These are phyloP conservation scores for Eutrigla gurnardus DNA, from an alignment of 2,797 vertebrate species.

Conservation along the genomic window DNA sequence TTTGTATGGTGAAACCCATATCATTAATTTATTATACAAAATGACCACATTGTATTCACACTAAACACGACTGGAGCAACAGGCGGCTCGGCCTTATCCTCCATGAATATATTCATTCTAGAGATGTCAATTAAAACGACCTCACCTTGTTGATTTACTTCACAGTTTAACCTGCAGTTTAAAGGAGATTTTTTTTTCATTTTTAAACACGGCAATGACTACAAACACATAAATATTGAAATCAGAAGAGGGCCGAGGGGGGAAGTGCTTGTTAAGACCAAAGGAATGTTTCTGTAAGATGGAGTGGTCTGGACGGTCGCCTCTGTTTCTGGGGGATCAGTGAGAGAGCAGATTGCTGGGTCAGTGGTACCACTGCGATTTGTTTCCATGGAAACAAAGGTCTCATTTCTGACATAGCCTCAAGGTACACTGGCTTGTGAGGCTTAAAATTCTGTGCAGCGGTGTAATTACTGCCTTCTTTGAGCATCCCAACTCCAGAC, in stretches of 20 bases:
- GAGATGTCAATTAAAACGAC: background rate
- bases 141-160: background rate
- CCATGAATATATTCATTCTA: background rate
- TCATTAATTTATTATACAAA: background rate
- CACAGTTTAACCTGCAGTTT: background rate
- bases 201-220: no score
- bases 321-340: constrained; percentile 35
- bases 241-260: background rate
- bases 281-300: background rate
- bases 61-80: background rate
- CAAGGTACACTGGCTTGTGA: constrained; percentile 12
- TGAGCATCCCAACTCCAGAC: background rate
- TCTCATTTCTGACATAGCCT: constrained; percentile 23
- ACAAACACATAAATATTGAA: background rate
- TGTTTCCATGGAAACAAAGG: constrained; percentile 62
- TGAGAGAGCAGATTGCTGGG: constrained; percentile 33
- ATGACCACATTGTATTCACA: background rate
- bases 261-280: background rate
- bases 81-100: background rate
- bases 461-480: background rate
- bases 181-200: background rate
- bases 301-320: background rate
- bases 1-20: background rate
- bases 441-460: background rate
- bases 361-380: constrained; percentile 36